Percentiles rank a stretch among this genome's conserved stretches.
Evolutionary conservation across 2,113 vertebrate species (phyloP).

Genomic region (Silurus meridionalis): DNA sequence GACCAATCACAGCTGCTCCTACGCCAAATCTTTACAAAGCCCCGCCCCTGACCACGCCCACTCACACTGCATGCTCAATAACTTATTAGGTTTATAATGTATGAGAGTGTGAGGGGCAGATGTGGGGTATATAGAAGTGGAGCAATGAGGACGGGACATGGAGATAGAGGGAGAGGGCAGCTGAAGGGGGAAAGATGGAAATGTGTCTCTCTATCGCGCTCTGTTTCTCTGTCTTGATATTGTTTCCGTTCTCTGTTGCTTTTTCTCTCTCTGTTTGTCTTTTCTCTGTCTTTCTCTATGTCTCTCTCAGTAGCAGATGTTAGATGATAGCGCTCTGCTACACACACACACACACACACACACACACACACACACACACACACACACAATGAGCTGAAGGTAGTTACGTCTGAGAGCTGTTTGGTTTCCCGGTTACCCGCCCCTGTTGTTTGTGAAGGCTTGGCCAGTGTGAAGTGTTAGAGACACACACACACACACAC

Average conservation of each 20-base stretch:
- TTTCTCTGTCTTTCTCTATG: not conserved
- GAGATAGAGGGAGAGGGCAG: too few relatives aligned
- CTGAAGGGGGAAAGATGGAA: too few relatives aligned
- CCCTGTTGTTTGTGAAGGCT: slow-evolving; percentile 17
- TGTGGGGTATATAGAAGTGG: too few relatives aligned
- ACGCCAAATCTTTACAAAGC: too few relatives aligned
- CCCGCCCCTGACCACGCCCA: too few relatives aligned
- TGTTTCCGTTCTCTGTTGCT: not conserved
- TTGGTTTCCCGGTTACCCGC: not conserved
- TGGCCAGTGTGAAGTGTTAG: not conserved
- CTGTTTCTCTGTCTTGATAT: too few relatives aligned
- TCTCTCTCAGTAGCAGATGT: not conserved
- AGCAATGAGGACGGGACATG: too few relatives aligned
- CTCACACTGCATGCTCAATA: too few relatives aligned
- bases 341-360: slow-evolving; percentile 14
- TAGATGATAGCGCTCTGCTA: slow-evolving; percentile 39
- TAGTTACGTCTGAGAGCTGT: not conserved
- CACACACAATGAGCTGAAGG: slow-evolving; percentile 5
- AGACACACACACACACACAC: not conserved
- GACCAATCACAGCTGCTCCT: too few relatives aligned
- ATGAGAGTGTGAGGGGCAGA: too few relatives aligned
- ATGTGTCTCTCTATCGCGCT: too few relatives aligned
- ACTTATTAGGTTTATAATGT: too few relatives aligned
- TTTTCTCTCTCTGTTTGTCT: not conserved
- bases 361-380: not conserved